Base-by-base conservation (phyloP, 2,113 vertebrate species). In the Athene cunicularia region DNA sequence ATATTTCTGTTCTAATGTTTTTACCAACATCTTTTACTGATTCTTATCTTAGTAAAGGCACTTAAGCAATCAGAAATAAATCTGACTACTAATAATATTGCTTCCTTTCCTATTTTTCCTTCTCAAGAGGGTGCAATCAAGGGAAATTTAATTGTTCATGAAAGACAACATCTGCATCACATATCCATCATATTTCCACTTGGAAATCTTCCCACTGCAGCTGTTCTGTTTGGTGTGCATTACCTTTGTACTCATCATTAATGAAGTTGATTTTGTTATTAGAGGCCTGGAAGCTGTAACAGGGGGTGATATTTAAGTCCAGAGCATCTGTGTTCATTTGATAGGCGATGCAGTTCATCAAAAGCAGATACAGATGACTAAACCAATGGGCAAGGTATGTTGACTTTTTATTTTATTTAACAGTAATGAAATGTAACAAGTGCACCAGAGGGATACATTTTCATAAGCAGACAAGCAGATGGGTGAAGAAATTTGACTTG, bases 381-480 rank as follows among this genome's bases (percentile, higher is more conserved):
- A 88, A 63, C 83, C 73, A 60, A 53, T 58, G 66, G 80, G 86
- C 88, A 97, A 96, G 94, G 80, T 76, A 5, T 41, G 86, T 15
- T 87, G 86, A 81, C 64, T 94, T 89, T 75, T 91, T 90, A 81
- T 91, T 87, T 95, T 95, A 85, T 90, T 89, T 68, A 85, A 85
- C 56, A 53, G 70, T 80, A 93, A 96, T 91, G 91, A 86, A 89
- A 93, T 62, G 80, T 81, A 97, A 95, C 88, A 93, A 95, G 88
- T 79, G 86, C 80, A 95, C 93, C 91, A 91, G 88, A 87, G 95
- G 96, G 94, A 97, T 64, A 32, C 80, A 24, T 87, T 94, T 95
- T 66, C 88, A 94, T 91, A 91, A 96, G 92, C 95, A 94, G 97
- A 95, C 84, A 96, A 95, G 94, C 92, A 97, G 94, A 95, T 91